A percentile compares a stretch with the other conserved stretches of the same genome.
Evolutionary conservation across 2,113 vertebrate genomes (phyloP).

Genomic region (Myocastor coypus): DNA sequence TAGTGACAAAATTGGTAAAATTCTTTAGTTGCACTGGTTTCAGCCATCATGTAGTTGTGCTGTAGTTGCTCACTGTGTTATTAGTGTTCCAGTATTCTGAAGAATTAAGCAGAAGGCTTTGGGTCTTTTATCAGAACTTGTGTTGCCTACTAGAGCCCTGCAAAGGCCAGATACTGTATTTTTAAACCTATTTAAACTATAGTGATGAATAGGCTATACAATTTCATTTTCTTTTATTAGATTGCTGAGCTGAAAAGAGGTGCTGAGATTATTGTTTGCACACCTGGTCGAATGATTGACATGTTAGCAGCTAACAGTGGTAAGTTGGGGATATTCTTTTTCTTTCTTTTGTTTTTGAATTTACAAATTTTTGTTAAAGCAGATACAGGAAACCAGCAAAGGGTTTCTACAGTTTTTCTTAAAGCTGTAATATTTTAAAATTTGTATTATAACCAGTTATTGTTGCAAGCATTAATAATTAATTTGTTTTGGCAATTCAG

Average conservation of each 20-base stretch:
- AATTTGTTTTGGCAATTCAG: constrained; percentile 4
- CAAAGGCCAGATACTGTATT: neutral
- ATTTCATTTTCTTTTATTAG: constrained; percentile 84
- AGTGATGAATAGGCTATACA: constrained; percentile 28
- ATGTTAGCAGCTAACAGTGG: constrained; percentile 99
- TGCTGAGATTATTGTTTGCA: constrained; percentile 99
- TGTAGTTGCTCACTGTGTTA: neutral
- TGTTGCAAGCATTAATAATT: constrained; percentile 23
- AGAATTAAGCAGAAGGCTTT: neutral
- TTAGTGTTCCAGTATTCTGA: neutral
- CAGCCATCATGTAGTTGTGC: neutral
- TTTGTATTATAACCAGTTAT: constrained; percentile 60
- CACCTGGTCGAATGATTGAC: constrained; percentile 99
- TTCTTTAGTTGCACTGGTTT: constrained; percentile 35
- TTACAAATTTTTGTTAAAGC: constrained; percentile 79
- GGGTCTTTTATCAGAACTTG: neutral
- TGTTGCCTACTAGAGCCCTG: neutral
- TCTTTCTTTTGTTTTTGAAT: constrained; percentile 60
- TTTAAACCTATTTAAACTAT: constrained; percentile 38
- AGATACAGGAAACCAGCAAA: constrained; percentile 81
- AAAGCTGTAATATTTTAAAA: constrained; percentile 87
- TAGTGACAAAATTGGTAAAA: constrained; percentile 30
- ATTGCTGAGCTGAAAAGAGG: constrained; percentile 99
- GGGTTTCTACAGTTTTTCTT: constrained; percentile 84
- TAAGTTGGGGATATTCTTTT: constrained; percentile 88